phyloP scores from a whole-genome alignment of 2,888 invertebrate genomes.

The Dicranocentrus wangi region DNA sequence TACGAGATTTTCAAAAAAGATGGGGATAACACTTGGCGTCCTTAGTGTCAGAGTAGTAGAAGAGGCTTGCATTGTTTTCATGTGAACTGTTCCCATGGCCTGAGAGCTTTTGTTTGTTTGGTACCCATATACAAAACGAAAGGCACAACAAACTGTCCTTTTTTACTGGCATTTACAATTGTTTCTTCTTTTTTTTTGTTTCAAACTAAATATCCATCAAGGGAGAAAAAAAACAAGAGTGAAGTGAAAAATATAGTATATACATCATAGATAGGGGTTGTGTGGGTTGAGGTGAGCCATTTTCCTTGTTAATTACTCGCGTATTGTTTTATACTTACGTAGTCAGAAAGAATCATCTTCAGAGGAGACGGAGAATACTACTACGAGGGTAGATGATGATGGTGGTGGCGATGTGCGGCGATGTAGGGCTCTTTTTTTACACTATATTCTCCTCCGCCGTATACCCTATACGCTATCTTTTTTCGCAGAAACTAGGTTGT shows the following conservation, averaged over 20 bases:
- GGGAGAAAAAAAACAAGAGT: conserved; percentile 36
- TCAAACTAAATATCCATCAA: conserved; percentile 14
- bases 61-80: conserved; percentile 41
- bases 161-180: conserved; percentile 38
- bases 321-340: background rate
- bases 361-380: too few species aligned
- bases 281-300: conserved; percentile 59
- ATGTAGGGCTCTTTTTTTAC: too few species aligned
- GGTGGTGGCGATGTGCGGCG: too few species aligned
- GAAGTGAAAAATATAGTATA: conserved; percentile 13
- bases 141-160: conserved; percentile 38
- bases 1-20: conserved; percentile 32
- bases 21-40: background rate
- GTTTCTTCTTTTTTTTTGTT: conserved; percentile 5
- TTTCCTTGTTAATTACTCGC: conserved; percentile 52
- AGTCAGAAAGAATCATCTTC: too few species aligned
- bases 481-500: conserved; percentile 57
- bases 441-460: background rate
- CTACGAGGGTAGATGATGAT: too few species aligned
- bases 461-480: background rate
- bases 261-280: background rate
- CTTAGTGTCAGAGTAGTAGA: conserved; percentile 43
- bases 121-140: conserved; percentile 45
- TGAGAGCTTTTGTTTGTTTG: conserved; percentile 46
- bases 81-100: conserved; percentile 61